Conservation (phyloP, 1,140 invertebrate species). For the Trichogramma pretiosum region DNA sequence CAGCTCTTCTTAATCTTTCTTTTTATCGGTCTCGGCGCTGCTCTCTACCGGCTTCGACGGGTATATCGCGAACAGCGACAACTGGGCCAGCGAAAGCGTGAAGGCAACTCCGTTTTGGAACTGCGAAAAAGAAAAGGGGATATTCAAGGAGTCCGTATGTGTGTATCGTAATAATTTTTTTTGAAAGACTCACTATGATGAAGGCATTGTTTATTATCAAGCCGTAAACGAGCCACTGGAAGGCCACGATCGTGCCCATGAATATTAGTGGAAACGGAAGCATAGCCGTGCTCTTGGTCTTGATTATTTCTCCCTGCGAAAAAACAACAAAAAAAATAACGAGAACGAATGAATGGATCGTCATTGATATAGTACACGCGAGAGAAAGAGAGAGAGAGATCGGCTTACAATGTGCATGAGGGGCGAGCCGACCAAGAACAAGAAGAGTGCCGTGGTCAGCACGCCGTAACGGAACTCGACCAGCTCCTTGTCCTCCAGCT, state of each 20-base stretch:
- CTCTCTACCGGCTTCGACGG: conserved; percentile 45
- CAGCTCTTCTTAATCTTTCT: conserved; percentile 18
- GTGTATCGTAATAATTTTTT: not conserved
- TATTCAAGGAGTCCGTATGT: too few species aligned
- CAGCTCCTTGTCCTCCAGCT: conserved; percentile 52
- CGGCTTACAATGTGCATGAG: conserved; percentile 60
- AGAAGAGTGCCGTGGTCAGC: conserved; percentile 58
- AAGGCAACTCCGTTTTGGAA: conserved; percentile 62
- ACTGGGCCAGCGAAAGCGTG: conserved; percentile 50
- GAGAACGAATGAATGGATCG: conserved; percentile 6
- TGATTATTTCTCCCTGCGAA: conserved; percentile 59
- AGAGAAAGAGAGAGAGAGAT: too few species aligned
- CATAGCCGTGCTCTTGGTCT: conserved; percentile 64
- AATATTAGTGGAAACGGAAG: conserved; percentile 77
- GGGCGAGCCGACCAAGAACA: conserved; percentile 61
- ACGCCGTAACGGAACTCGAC: conserved; percentile 62
- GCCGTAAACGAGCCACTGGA: conserved; percentile 73
- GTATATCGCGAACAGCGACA: conserved; percentile 59
- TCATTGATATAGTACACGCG: too few species aligned
- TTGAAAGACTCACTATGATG: conserved; percentile 58
- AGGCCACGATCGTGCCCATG: conserved; percentile 64
- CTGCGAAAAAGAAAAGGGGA: conserved; percentile 29
- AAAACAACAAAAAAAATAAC: conserved; percentile 13
- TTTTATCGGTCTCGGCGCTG: conserved; percentile 4
- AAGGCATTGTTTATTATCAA: conserved; percentile 67